Base-by-base conservation (phyloP, 2,888 invertebrate species). In the Macrophya annulata region DNA sequence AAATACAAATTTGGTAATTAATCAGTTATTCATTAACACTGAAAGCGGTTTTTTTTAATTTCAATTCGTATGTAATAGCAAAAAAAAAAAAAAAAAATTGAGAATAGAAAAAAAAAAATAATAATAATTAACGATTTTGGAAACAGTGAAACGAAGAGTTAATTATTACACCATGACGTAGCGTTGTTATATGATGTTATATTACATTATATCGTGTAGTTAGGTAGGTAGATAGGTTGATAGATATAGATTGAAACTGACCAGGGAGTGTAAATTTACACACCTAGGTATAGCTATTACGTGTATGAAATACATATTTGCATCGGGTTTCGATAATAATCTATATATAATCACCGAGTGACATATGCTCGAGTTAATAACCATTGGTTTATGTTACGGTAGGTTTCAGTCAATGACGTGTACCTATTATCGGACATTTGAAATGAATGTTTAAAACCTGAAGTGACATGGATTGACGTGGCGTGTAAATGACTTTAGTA, bases 271-370 rank as follows among this genome's bases (percentile, higher is more conserved):
- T 79, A 45, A 79, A 55, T 79, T 37, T n/a, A 40, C 37, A 79
- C 55, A 59, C 55, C 15, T 37, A n/a, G 31, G 1, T 31, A 31
- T 37, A n/a, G 31, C 31, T 31, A 31, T 31, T 45, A 45, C 21
- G 43, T 40, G 25, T 51, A 51, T 55, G n/a, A 59, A 37, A 45
- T 31, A 17, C 45, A 55, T 79, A 79, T 55, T 55, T 37, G 79
- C 59, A n/a, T 37, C 12, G n/a, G 17, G n/a, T 59, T 59, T 79
- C 55, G 45, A 77, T 55, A 77, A 77, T 77, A 77, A 51, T 55
- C n/a, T n/a, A 37, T 37, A 48, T 31, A 68, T 55, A 68, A 55
- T 31, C 51, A 55, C 51, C n/a, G 12, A 51, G 37, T 45, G 79
- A 79, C 37, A 55, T 55, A 55, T 55, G 55, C 55, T n/a, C n/a